Evolutionary conservation across 2,888 invertebrate species (phyloP).

Genomic region (Proisotoma minuta): DNA sequence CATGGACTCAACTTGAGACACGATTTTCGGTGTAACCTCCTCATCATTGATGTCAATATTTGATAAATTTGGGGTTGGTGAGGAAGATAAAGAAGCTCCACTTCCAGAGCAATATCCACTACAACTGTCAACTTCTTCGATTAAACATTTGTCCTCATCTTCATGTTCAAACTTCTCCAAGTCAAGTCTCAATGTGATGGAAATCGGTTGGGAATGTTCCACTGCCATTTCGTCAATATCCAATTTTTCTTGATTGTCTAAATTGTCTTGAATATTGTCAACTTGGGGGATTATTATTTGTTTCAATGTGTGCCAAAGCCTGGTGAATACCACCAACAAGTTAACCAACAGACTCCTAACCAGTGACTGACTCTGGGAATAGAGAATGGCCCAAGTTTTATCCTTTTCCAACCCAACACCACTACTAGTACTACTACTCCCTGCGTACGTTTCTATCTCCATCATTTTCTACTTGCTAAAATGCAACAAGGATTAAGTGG

Average conservation of each 20-base stretch:
- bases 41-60: conserved; percentile 20
- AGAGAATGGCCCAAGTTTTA: neutral
- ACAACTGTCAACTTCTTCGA: neutral
- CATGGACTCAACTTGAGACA: conserved; percentile 87
- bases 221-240: neutral
- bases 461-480: no score
- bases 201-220: neutral
- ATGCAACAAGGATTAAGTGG: no score
- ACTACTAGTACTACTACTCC: no score
- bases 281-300: neutral
- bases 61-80: conserved; percentile 3
- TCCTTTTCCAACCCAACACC: no score
- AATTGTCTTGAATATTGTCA: neutral
- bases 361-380: neutral
- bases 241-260: neutral
- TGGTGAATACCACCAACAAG: neutral
- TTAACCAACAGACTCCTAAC: neutral
- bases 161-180: neutral
- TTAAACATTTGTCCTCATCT: neutral
- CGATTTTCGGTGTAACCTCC: conserved; percentile 71
- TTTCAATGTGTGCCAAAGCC: neutral
- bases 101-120: conserved; percentile 3
- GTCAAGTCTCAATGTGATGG: neutral
- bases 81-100: neutral
- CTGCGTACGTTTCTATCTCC: no score